phyloP scores from a whole-genome alignment of 2,113 vertebrate genomes.

The Coturnix japonica region DNA sequence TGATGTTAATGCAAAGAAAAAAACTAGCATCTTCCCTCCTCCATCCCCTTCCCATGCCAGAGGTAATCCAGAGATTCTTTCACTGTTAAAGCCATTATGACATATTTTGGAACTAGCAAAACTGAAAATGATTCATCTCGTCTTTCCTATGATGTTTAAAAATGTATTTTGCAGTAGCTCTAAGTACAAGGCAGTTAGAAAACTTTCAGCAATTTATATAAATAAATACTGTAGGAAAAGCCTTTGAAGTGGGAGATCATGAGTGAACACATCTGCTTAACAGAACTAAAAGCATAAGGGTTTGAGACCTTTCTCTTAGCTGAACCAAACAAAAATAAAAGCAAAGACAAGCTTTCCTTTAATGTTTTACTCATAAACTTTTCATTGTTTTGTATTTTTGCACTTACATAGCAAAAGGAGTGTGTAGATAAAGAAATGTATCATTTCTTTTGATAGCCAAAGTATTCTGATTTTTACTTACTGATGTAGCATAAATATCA shows the following conservation, averaged over 20 bases:
- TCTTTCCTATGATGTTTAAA: conserved; percentile 62
- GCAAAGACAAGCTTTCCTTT: not conserved
- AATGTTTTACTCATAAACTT: not conserved
- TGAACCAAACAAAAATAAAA: not conserved
- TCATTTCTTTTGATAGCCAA: not conserved
- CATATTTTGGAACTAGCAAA: conserved; percentile 43
- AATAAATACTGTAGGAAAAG: conserved; percentile 38
- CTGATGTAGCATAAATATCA: not conserved
- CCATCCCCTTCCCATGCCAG: not conserved
- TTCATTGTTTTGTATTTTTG: not conserved
- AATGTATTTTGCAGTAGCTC: conserved; percentile 64
- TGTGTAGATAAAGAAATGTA: not conserved
- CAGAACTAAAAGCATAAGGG: conserved; percentile 21
- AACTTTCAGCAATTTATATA: conserved; percentile 28
- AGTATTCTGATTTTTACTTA: not conserved
- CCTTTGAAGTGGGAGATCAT: conserved; percentile 54
- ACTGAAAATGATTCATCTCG: conserved; percentile 49
- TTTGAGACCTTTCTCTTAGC: conserved; percentile 29
- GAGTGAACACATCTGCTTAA: conserved; percentile 53
- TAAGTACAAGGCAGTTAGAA: conserved; percentile 38
- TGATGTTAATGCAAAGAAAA: conserved; percentile 34
- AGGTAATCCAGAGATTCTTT: conserved; percentile 63
- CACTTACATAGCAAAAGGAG: not conserved
- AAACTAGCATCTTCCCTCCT: conserved; percentile 15
- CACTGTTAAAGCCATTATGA: conserved; percentile 61